These are phyloP conservation scores for Patella vulgata DNA, from an alignment of 1,140 invertebrate genomes.

Conservation along the genomic window DNA sequence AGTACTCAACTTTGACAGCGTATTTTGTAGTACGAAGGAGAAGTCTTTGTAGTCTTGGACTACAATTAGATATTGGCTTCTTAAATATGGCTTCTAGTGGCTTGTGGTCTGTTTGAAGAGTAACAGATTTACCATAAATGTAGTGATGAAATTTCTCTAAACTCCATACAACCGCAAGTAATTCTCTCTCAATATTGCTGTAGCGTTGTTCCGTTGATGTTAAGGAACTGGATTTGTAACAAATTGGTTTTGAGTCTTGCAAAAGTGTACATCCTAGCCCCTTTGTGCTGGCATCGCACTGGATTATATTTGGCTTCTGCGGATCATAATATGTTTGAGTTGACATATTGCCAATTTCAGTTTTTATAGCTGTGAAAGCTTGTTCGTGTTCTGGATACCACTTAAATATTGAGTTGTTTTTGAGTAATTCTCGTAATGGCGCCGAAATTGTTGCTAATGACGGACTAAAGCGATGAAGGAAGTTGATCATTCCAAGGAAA, in stretches of 20 bases:
- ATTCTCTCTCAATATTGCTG: constrained; percentile 69
- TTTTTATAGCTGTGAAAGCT: constrained; percentile 17
- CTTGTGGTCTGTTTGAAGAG: too few species aligned
- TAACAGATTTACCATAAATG: constrained; percentile 60
- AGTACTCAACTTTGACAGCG: background rate
- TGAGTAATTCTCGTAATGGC: constrained; percentile 23
- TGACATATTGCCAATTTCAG: constrained; percentile 29
- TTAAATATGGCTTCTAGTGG: constrained; percentile 35
- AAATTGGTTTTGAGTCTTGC: too few species aligned
- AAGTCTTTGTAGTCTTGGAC: constrained; percentile 9
- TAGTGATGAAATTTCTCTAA: constrained; percentile 69
- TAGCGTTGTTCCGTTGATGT: constrained; percentile 64
- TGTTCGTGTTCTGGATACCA: constrained; percentile 19
- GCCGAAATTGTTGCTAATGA: constrained; percentile 33
- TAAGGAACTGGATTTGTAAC: too few species aligned
- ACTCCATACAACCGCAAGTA: constrained; percentile 68
- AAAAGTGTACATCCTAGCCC: constrained; percentile 63
- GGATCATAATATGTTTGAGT: constrained; percentile 27
- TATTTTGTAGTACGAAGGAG: constrained; percentile 1
- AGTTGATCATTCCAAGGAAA: constrained; percentile 39
- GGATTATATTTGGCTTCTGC: constrained; percentile 7
- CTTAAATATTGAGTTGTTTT: constrained; percentile 16
- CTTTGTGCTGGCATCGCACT: constrained; percentile 31
- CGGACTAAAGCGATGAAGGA: constrained; percentile 30
- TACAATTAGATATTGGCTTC: constrained; percentile 27